Conservation (phyloP, 2,113 vertebrate genomes). For the Cebus imitator region DNA sequence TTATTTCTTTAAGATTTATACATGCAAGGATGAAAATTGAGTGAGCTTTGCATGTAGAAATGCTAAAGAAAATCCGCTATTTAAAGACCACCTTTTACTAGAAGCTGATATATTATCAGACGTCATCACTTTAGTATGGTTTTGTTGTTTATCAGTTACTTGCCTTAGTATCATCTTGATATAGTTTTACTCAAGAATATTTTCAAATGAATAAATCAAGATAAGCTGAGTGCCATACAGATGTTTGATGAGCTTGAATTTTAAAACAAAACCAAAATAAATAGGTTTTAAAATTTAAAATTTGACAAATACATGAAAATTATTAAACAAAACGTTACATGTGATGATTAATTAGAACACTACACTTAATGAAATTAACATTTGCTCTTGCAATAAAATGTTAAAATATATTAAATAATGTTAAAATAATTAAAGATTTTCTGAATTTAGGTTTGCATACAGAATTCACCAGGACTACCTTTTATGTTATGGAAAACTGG, state of each 20-base stretch:
- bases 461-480: not conserved
- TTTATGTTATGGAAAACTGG: not conserved
- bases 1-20: not conserved
- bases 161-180: not conserved
- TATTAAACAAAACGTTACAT: not conserved
- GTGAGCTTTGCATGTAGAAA: not conserved
- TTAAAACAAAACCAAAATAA: not conserved
- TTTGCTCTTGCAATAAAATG: not conserved
- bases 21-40: not conserved
- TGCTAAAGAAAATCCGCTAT: not conserved
- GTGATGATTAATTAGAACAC: not conserved
- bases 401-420: not conserved
- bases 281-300: not conserved
- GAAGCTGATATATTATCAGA: not conserved
- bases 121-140: not conserved
- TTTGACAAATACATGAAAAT: not conserved
- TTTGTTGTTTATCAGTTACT: not conserved
- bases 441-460: not conserved
- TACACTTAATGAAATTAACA: not conserved
- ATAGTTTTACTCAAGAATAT: not conserved
- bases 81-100: not conserved
- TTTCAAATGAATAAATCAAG: not conserved
- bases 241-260: not conserved
- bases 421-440: not conserved
- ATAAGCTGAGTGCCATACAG: not conserved